Evolutionary conservation across 2,888 invertebrate genomes (phyloP), one percentile per base, ranked within the genome.

Genomic region (Rutpela maculata): DNA sequence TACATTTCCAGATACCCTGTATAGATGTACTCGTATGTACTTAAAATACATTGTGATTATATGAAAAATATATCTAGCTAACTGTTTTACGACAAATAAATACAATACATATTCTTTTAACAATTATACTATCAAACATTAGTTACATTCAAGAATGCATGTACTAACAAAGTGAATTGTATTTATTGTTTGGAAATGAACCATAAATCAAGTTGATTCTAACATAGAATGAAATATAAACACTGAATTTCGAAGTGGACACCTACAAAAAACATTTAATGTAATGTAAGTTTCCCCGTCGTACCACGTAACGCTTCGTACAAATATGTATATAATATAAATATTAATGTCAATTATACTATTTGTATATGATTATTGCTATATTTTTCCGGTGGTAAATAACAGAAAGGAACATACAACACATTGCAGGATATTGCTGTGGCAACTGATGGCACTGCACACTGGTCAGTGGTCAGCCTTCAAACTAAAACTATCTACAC

Each of bases 281-380:
- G 68, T 79, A 79, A 78, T 75, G 74, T 78, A 81, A 77, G 74
- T 76, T 79, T 65, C 77, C 73, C 78, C 78, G 81, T 79, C 77
- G 74, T 77, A 81, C 79, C 78, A 71, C 73, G 78, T 76, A 81
- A 78, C 78, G 71, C 78, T 79, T 79, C 66, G 73, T 80, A 78
- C 78, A 77, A 80, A 81, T 80, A 78, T 81, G 80, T 83, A 82
- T 84, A 83, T 81, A 81, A 81, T 82, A 84, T 85, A 86, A 84
- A 85, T 85, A 85, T 84, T 82, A 82, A 79, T 79, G 81, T 84
- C 84, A 85, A 85, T 84, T 83, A 79, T 80, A 83, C 85, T 86
- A 86, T 87, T 86, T 88, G 86, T 86, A 88, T 87, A 86, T 86
- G 87, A 87, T 89, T 89, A 89, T 89, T 89, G 89, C 89, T 89